Conservation (phyloP, 2,113 vertebrate species). For the Cebidichthys violaceus region DNA sequence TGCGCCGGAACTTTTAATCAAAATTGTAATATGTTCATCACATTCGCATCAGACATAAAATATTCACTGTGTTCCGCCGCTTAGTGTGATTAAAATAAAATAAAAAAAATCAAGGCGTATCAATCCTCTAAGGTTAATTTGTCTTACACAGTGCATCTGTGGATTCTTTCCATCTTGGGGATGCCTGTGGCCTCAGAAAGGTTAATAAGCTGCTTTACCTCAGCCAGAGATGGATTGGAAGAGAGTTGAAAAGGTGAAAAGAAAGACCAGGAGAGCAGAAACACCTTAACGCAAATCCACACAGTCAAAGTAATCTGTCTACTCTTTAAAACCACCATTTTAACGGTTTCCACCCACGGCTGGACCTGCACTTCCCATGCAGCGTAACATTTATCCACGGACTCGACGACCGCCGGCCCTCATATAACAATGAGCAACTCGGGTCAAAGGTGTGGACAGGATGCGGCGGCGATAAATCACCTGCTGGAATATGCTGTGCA, state of each 20-base stretch:
- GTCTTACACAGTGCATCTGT: constrained; percentile 64
- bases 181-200: constrained; percentile 78
- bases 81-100: constrained; percentile 78
- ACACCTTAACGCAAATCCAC: constrained; percentile 71
- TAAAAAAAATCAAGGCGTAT: constrained; percentile 78
- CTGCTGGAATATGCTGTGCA: constrained; percentile 61
- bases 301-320: constrained; percentile 65
- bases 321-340: constrained; percentile 58
- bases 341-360: constrained; percentile 46
- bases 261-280: constrained; percentile 62
- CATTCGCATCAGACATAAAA: constrained; percentile 58
- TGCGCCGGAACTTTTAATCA: constrained; percentile 52
- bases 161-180: constrained; percentile 63
- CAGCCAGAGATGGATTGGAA: constrained; percentile 59
- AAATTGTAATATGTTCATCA: constrained; percentile 53
- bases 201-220: constrained; percentile 84
- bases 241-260: constrained; percentile 60
- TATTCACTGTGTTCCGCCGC: constrained; percentile 54
- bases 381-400: constrained; percentile 48
- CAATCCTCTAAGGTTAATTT: constrained; percentile 80
- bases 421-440: constrained; percentile 44
- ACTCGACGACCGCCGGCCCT: constrained; percentile 49
- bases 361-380: constrained; percentile 41
- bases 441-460: constrained; percentile 61
- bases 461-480: constrained; percentile 72